Percentiles rank a stretch among this genome's conserved stretches.
Conservation (phyloP, 2,113 vertebrate genomes). For the Malurus elegans region DNA sequence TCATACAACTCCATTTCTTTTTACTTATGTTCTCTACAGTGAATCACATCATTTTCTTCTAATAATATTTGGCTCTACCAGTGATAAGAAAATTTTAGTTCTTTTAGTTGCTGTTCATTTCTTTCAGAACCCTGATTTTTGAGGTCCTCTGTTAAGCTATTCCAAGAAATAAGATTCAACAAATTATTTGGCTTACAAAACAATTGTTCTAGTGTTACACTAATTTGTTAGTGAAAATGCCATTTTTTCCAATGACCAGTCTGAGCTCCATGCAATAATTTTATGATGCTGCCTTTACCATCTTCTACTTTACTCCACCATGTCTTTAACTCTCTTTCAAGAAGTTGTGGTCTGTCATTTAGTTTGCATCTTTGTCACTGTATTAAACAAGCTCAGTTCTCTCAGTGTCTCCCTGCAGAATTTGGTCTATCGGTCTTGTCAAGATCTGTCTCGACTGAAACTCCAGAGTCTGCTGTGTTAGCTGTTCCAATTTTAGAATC, state of each 20-base stretch:
- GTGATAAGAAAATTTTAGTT: not conserved
- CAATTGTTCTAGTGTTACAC: not conserved
- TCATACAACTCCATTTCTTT: not conserved
- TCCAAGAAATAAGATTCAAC: not conserved
- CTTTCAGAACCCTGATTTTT: not conserved
- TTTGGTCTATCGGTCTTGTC: not conserved
- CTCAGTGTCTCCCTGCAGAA: not conserved
- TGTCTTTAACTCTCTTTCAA: not conserved
- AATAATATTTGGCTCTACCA: not conserved
- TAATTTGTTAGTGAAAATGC: not conserved
- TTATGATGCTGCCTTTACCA: not conserved
- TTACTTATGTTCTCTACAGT: not conserved
- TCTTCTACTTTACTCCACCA: not conserved
- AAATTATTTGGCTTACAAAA: not conserved
- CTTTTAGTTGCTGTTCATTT: not conserved
- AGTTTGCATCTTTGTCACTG: not conserved
- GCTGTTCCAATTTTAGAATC: not conserved
- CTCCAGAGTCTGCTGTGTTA: not conserved
- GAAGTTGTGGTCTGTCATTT: not conserved
- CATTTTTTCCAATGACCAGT: not conserved
- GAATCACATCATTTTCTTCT: not conserved
- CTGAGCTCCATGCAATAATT: not conserved
- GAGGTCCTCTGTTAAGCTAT: not conserved
- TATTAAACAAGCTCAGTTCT: not conserved
- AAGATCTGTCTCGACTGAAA: not conserved